Conservation (phyloP, 2,888 invertebrate genomes). For the Octodonta nipae region DNA sequence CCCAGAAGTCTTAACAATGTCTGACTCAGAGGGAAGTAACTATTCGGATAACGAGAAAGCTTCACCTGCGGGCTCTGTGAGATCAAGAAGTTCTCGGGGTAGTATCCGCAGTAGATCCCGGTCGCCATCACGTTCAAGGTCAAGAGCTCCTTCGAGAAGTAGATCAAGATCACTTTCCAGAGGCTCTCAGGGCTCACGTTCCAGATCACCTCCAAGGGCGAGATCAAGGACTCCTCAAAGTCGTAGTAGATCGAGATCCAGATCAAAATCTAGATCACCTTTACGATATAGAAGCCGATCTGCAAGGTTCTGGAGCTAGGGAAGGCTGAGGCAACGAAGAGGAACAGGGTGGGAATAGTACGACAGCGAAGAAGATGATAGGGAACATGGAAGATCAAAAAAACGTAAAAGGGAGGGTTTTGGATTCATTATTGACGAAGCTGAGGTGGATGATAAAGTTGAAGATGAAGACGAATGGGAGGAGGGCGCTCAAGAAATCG, state of each 20-base stretch:
- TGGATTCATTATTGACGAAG: slow-evolving; percentile 95
- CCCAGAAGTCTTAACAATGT: slow-evolving; percentile 44
- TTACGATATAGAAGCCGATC: slow-evolving; percentile 18
- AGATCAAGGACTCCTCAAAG: slow-evolving; percentile 31
- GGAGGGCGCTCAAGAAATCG: slow-evolving; percentile 86
- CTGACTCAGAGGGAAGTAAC: slow-evolving; percentile 67
- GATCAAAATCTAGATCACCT: slow-evolving; percentile 32
- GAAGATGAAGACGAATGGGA: slow-evolving; percentile 97
- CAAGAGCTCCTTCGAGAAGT: slow-evolving; percentile 34
- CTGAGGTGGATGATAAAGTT: slow-evolving; percentile 77
- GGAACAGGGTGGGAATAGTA: slow-evolving; percentile 65
- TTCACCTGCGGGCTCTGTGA: slow-evolving; percentile 46
- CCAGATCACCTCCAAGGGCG: slow-evolving; percentile 31
- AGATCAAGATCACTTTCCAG: slow-evolving; percentile 23
- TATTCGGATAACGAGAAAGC: slow-evolving; percentile 65
- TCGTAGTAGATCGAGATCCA: slow-evolving; percentile 22
- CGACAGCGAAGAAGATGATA: slow-evolving; percentile 75
- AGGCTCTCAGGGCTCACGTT: slow-evolving; percentile 8
- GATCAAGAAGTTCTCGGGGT: slow-evolving; percentile 42
- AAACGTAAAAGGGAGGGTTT: slow-evolving; percentile 43
- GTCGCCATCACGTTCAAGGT: slow-evolving; percentile 22
- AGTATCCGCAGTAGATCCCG: slow-evolving; percentile 33
- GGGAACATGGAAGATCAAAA: slow-evolving; percentile 65
- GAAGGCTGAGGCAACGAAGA: slow-evolving; percentile 56
- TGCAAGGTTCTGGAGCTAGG: slow-evolving; percentile 44